Evolutionary conservation across 1,140 invertebrate genomes (phyloP).

Genomic region (Dryas iulia): DNA sequence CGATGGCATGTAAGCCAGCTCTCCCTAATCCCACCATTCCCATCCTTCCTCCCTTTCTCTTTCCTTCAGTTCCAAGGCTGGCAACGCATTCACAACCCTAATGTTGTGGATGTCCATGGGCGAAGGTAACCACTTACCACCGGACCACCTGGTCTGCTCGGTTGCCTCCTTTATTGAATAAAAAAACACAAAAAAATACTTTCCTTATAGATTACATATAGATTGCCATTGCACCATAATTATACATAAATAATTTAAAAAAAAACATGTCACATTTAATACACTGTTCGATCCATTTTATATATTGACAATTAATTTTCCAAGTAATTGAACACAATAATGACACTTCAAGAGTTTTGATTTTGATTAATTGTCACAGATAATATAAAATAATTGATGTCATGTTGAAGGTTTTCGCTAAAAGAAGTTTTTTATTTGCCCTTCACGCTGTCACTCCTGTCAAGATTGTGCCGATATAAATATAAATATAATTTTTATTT

Average conservation of each 20-base stretch:
- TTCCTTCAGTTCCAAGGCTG: too few relatives aligned
- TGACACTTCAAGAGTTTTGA: not conserved
- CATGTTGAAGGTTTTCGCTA: not conserved
- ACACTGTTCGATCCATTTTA: not conserved
- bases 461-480: not conserved
- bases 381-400: not conserved
- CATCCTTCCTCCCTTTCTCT: too few relatives aligned
- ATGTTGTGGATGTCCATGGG: too few relatives aligned
- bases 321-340: not conserved
- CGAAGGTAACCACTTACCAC: too few relatives aligned
- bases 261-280: not conserved
- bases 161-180: too few relatives aligned
- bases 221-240: too few relatives aligned
- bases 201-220: too few relatives aligned
- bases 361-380: conserved; percentile 1
- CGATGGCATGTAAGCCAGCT: too few relatives aligned
- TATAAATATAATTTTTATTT: conserved; percentile 1
- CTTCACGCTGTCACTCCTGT: not conserved
- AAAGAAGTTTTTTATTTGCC: not conserved
- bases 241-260: not conserved
- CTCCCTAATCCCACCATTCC: too few relatives aligned
- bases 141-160: too few relatives aligned
- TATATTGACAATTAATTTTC: not conserved
- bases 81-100: too few relatives aligned
- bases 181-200: too few relatives aligned